A percentile compares a stretch with the other conserved stretches of the same genome.
phyloP scores from a whole-genome alignment of 2,888 invertebrate genomes.

The Mythimna ferrago region DNA sequence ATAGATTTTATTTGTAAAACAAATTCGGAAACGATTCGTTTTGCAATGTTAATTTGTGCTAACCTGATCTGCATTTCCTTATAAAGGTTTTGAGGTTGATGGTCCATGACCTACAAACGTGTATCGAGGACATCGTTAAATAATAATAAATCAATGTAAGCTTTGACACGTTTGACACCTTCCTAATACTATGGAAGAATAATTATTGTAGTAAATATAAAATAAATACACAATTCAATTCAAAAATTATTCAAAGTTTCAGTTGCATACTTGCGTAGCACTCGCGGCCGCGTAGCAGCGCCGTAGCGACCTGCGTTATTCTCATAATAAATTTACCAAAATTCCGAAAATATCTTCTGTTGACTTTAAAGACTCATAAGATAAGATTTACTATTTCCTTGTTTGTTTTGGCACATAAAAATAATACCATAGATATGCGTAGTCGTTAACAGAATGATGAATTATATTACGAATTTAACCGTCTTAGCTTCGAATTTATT shows the following conservation, averaged over 20 bases:
- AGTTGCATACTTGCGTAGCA: slow-evolving; percentile 6
- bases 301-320: slow-evolving; percentile 18
- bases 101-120: slow-evolving; percentile 76
- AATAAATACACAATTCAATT: slow-evolving; percentile 17
- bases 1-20: slow-evolving; percentile 59
- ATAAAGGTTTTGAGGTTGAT: slow-evolving; percentile 78
- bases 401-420: slow-evolving; percentile 34
- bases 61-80: slow-evolving; percentile 80
- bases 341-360: slow-evolving; percentile 30
- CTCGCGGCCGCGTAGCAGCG: background rate
- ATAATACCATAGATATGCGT: slow-evolving; percentile 15
- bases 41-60: slow-evolving; percentile 78
- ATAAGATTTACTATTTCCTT: slow-evolving; percentile 53
- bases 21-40: slow-evolving; percentile 72
- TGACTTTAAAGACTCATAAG: slow-evolving; percentile 29
- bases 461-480: slow-evolving; percentile 38
- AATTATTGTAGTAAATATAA: slow-evolving; percentile 1
- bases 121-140: slow-evolving; percentile 73
- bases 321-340: slow-evolving; percentile 23
- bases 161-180: slow-evolving; percentile 65
- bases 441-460: slow-evolving; percentile 31
- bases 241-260: slow-evolving; percentile 21
- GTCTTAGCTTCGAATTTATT: slow-evolving; percentile 35
- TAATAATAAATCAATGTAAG: slow-evolving; percentile 65
- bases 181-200: slow-evolving; percentile 47